phyloP scores from a whole-genome alignment of 2,797 vertebrate species.

The Microctenopoma stevenorrisi region DNA sequence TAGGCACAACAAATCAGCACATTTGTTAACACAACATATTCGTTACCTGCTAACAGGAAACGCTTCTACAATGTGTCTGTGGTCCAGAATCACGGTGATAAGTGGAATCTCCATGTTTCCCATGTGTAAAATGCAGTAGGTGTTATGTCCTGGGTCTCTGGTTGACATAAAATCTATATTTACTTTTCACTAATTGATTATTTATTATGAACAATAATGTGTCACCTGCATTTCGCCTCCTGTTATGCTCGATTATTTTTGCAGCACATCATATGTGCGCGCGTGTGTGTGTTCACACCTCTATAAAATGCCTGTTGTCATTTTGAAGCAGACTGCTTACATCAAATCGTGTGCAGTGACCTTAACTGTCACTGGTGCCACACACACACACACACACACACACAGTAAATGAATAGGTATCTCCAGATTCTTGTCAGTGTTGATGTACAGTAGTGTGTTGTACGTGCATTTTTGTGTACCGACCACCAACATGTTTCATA shows the following conservation, averaged over 20 bases:
- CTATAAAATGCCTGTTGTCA: slow-evolving; percentile 60
- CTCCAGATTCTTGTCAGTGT: slow-evolving; percentile 51
- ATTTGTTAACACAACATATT: too few species aligned
- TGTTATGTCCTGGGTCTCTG: neutral
- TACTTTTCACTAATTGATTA: neutral
- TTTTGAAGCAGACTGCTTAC: slow-evolving; percentile 48
- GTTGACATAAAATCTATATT: neutral
- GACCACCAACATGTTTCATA: too few species aligned
- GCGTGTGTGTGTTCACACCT: neutral
- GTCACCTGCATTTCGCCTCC: neutral
- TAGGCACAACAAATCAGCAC: neutral
- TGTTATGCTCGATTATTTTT: neutral
- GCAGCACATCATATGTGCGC: neutral
- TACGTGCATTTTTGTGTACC: neutral
- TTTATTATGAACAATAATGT: too few species aligned
- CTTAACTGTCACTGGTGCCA: slow-evolving; percentile 49
- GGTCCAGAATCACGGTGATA: neutral
- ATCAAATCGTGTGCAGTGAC: slow-evolving; percentile 61
- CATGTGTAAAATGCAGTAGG: too few species aligned
- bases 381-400: slow-evolving; percentile 13
- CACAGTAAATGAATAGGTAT: slow-evolving; percentile 53
- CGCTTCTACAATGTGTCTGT: neutral
- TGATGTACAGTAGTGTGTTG: slow-evolving; percentile 27
- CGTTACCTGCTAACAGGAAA: too few species aligned
- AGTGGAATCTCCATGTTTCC: neutral